Evolutionary conservation across 2,113 vertebrate genomes (phyloP), one percentile per base, ranked within the genome.

Genomic region (Percopsis transmontana): DNA sequence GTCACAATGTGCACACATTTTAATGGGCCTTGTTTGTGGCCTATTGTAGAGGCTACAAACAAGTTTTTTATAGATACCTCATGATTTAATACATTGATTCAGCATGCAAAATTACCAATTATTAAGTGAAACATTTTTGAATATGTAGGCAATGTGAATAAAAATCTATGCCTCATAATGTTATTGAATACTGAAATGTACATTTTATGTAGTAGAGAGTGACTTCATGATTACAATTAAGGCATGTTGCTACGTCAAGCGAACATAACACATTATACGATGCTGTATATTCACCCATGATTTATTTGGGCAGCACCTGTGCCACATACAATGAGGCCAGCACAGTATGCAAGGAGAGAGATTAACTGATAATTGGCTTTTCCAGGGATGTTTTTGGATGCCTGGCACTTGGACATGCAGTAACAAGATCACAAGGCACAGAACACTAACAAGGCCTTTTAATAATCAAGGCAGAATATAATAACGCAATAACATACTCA

Each of bases 281-380:
- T 21, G 19, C 19, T 15, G 48, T 51, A 20, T 16, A 33, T 6
- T 8, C 5, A 16, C 18, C 27, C 19, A 12, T 60, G 21, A 8
- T 56, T 33, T 45, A 11, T n/a, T 19, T n/a, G 12, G 23, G 56
- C 38, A 23, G 19, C n/a, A 20, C 11, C 16, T 3, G 6, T 62
- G 59, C 27, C 18, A 12, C 39, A 44, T 20, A 19, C 72, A n/a
- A 44, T 19, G 2, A 9, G 63, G 65, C 54, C 52, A 21, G 14
- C 5, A 23, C 45, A 15, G 15, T 33, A 72, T 71, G 62, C 48
- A 16, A 27, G 70, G 50, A 70, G 56, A 33, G 77, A 78, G 88
- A 88, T 92, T 90, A 90, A 21, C 38, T 70, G 69, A 24, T 91
- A 90, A 91, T 91, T 91, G 89, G 88, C 87, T 91, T 91, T 87